Percentiles rank a stretch among this genome's conserved stretches.
phyloP scores from a whole-genome alignment of 2,797 vertebrate species.

The Prunella strophiata region DNA sequence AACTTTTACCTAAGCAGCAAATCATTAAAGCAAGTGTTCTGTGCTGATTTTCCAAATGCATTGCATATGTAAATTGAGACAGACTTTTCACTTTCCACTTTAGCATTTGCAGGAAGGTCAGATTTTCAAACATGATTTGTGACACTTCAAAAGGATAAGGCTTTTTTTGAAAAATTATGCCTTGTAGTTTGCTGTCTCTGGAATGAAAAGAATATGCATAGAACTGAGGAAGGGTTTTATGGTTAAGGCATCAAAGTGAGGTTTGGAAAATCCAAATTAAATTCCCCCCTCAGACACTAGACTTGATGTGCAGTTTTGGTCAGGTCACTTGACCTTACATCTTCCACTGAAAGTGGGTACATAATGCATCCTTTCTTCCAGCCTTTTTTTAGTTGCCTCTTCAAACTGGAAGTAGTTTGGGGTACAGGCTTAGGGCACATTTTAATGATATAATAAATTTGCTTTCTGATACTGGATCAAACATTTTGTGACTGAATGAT shows the following conservation, averaged over 20 bases:
- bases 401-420: neutral
- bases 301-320: neutral
- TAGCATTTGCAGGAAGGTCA: neutral
- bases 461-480: neutral
- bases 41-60: conserved; percentile 5
- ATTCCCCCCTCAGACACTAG: neutral
- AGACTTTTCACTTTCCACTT: conserved; percentile 34
- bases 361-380: conserved; percentile 40
- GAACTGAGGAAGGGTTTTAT: conserved; percentile 6
- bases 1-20: neutral
- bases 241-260: conserved; percentile 56
- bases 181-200: neutral
- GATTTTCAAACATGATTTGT: conserved; percentile 13
- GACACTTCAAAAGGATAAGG: conserved; percentile 24
- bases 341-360: neutral
- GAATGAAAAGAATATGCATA: conserved; percentile 12
- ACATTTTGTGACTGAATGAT: neutral
- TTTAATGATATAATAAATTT: neutral
- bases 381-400: neutral
- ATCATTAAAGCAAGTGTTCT: neutral
- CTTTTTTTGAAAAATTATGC: conserved; percentile 5
- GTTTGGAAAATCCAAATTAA: conserved; percentile 54
- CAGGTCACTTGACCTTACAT: conserved; percentile 29
- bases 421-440: neutral
- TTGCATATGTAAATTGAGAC: neutral